These are phyloP conservation scores for Aleiodes leptofemur DNA, from an alignment of 2,888 invertebrate species.

Conservation along the genomic window DNA sequence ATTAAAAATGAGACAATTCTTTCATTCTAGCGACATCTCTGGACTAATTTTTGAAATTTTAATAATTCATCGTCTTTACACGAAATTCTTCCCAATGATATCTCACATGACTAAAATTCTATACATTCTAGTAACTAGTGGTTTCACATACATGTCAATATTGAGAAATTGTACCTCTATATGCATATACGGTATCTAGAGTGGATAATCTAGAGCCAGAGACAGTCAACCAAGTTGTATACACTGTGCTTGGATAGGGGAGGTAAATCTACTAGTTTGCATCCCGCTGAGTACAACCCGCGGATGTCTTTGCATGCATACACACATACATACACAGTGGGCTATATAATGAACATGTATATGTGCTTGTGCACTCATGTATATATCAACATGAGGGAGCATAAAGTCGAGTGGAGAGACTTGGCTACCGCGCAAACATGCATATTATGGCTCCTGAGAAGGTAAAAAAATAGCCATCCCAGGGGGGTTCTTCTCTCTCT, in stretches of 20 bases:
- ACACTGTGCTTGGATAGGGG: conserved; percentile 20
- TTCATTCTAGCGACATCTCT: neutral
- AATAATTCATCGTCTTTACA: neutral
- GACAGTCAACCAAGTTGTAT: conserved; percentile 20
- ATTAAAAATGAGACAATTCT: too few species aligned
- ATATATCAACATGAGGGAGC: conserved; percentile 6
- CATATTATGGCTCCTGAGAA: conserved; percentile 6
- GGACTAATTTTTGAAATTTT: neutral
- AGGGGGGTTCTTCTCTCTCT: neutral
- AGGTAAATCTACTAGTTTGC: conserved; percentile 33
- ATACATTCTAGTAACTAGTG: neutral
- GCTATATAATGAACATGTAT: neutral
- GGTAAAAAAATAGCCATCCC: conserved; percentile 19
- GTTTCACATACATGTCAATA: conserved; percentile 16
- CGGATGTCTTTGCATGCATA: conserved; percentile 22
- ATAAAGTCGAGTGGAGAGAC: conserved; percentile 3
- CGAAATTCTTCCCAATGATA: too few species aligned
- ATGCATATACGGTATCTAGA: conserved; percentile 7
- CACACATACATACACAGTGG: too few species aligned
- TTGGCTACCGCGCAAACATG: conserved; percentile 19
- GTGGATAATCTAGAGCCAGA: conserved; percentile 18
- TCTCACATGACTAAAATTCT: neutral
- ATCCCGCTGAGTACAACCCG: conserved; percentile 26
- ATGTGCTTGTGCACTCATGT: conserved; percentile 1
- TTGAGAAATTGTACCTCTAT: conserved; percentile 1